A percentile compares a stretch with the other conserved stretches of the same genome.
Evolutionary conservation across 2,113 vertebrate species (phyloP).

Genomic region (Ifrita kowaldi): DNA sequence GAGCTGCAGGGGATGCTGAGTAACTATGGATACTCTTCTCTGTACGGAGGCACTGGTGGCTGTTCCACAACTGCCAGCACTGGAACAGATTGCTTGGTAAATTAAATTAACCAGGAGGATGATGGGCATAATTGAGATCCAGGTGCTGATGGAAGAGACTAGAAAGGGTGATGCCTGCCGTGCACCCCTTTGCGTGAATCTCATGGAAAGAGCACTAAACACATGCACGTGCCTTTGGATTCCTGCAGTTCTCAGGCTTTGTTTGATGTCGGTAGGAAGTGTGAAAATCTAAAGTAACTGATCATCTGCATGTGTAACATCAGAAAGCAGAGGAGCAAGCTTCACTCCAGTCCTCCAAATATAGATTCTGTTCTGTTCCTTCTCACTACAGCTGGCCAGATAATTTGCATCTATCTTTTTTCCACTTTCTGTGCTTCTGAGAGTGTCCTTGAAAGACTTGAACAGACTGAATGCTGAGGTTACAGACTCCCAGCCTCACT

Average conservation of each 20-base stretch:
- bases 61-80: neutral
- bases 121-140: rapidly evolving
- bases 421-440: neutral
- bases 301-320: neutral
- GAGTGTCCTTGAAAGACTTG: neutral
- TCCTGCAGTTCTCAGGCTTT: neutral
- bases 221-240: neutral
- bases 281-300: neutral
- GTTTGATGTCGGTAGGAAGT: neutral
- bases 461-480: neutral
- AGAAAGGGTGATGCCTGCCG: neutral
- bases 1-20: neutral
- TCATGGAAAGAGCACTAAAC: neutral
- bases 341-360: neutral
- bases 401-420: neutral
- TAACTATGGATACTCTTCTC: neutral
- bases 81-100: neutral
- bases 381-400: neutral
- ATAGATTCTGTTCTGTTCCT: neutral
- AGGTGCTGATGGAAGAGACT: neutral
- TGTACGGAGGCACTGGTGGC: neutral
- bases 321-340: neutral
- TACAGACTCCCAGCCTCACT: neutral
- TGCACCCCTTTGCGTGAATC: rapidly evolving
- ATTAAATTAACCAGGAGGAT: neutral